These are phyloP conservation scores for Merodon equestris DNA, from an alignment of 2,888 invertebrate genomes.

Conservation along the genomic window DNA sequence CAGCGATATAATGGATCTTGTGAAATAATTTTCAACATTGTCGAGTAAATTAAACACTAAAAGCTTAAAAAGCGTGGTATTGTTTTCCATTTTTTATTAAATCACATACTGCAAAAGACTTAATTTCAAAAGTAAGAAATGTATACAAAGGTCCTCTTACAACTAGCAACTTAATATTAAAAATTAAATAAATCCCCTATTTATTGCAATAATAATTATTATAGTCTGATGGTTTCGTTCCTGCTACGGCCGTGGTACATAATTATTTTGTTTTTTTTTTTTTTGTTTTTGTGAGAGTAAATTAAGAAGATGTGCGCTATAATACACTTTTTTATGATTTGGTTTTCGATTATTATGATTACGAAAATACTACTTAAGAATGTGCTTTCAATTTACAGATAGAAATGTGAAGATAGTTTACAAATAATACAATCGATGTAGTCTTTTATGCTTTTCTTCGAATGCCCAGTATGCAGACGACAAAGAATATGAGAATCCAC, in stretches of 20 bases:
- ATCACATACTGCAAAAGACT: slow-evolving; percentile 65
- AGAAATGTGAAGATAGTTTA: no score
- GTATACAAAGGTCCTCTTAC: slow-evolving; percentile 59
- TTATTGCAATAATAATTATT: slow-evolving; percentile 9
- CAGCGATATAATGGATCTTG: no score
- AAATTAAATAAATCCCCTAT: slow-evolving; percentile 59
- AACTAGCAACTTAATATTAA: slow-evolving; percentile 48
- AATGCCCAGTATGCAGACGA: slow-evolving; percentile 81
- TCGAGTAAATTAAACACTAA: no score
- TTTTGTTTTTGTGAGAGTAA: slow-evolving; percentile 27
- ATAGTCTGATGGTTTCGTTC: no score
- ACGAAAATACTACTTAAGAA: no score
- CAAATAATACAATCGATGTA: slow-evolving; percentile 27
- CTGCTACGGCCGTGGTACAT: no score
- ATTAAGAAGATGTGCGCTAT: slow-evolving; percentile 23
- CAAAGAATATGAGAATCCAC: slow-evolving; percentile 83
- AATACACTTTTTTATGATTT: slow-evolving; percentile 21
- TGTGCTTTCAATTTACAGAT: no score
- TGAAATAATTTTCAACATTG: no score
- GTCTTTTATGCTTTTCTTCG: slow-evolving; percentile 78
- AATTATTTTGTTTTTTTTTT: slow-evolving; percentile 9
- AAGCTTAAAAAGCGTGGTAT: neutral
- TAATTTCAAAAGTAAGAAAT: slow-evolving; percentile 44
- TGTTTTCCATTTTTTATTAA: slow-evolving; percentile 47
- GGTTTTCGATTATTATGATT: slow-evolving; percentile 46